Evolutionary conservation across 2,113 vertebrate species (phyloP), one percentile per base, ranked within the genome.

Genomic region (Rissa tridactyla): DNA sequence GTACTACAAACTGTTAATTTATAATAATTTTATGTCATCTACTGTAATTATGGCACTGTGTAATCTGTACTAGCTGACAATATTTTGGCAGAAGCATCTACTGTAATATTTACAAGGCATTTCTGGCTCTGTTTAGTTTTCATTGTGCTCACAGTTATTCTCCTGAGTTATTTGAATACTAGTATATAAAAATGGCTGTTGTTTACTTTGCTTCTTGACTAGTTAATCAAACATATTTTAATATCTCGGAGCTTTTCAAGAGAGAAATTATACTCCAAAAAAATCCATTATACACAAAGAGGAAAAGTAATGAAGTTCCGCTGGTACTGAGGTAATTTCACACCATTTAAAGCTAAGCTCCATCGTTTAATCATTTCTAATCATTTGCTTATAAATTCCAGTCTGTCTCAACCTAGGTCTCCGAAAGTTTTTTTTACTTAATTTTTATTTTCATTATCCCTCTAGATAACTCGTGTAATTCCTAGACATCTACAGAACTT

Each of bases 1-100:
- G 49, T 96, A 87, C 47, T 77, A 85, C 38, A 97, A 97, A 96
- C 78, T 80, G 85, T 96, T 97, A 96, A 97, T 98, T 97, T 97
- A 94, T 96, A 97, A 97, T 96, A 81, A 92, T 96, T 97, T 97
- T 93, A 80, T 95, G 88, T 96, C 83, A 82, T 47, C 83, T 94
- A 61, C 93, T 87, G 97, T 97, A 96, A 95, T 97, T 96, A 96
- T 86, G 75, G 55, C 83, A 58, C 55, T 89, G 42, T 86, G 64
- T 69, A 97, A 95, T 95, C 92, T 95, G 80, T 69, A 92, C 73
- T 73, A 61, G 64, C 80, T 96, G 95, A 96, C 93, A 95, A 72
- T 92, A 95, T 92, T 91, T 97, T 97, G 96, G 94, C 94, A 96
- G 86, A 95, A 95, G 80, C 54, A 90, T 52, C 81, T 82, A 95